Base-by-base conservation (phyloP, 1,140 invertebrate genomes). In the Solenopsis fugax region DNA sequence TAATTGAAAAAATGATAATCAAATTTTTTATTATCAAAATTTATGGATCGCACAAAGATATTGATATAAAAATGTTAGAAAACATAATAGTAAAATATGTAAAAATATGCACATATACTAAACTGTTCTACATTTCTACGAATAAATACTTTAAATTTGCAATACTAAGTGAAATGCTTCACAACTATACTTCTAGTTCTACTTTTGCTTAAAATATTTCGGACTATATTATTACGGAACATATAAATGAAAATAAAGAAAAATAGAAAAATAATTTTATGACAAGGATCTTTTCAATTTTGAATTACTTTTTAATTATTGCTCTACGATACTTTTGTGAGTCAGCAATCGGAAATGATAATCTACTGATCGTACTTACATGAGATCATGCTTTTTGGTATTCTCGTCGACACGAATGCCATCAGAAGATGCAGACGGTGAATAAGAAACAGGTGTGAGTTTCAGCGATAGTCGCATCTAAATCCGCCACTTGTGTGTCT, bases 401-500 rank as follows among this genome's bases (percentile, higher is more conserved):
- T 60, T 69, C 18, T n/a, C 37, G 24, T 76, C 24, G 12, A 4
- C 12, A 21, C 5, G 10, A 9, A 41, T 69, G 6, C 2, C 41
- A 69, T 69, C n/a, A 12, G 0, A 24, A 45, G 62, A 67, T n/a
- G 9, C 16, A 78, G 58, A 65, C 0, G 6, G 24, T 29, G 10
- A 29, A 7, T 67, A 13, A 10, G 13, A 82, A 72, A 45, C 12
- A 54, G 45, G 58, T n/a, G 58, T n/a, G n/a, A 89, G 37, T 87
- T 62, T 52, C 45, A 16, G 41, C 1, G 21, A 64, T 13, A 54
- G 24, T 21, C 37, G n/a, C 50, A 13, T 16, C 29, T 45, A 56
- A 56, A 89, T 78, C 45, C 54, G 29, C 69, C 65, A 37, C 71
- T 21, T 34, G 29, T 60, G 45, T 65, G 41, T 84, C 9, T 37